These are phyloP conservation scores for Branchellion lobata DNA, from an alignment of 2,888 invertebrate genomes.

Conservation along the genomic window DNA sequence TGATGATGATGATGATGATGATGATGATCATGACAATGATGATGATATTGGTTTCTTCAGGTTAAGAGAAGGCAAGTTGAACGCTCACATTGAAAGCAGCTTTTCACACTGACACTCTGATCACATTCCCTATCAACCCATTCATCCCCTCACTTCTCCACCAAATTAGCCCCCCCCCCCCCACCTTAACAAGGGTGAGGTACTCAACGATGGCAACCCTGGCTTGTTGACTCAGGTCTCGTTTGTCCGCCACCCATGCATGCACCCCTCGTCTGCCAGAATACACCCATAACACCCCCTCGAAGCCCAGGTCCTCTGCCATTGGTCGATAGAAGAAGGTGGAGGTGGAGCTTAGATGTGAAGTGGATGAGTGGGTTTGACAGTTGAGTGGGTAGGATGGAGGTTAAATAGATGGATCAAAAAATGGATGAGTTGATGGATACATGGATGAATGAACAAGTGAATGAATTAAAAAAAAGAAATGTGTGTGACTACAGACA, in stretches of 20 bases:
- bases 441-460: too few species aligned
- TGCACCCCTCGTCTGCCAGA: slow-evolving; percentile 97
- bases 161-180: not conserved
- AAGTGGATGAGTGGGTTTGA: not conserved
- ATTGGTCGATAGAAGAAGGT: slow-evolving; percentile 44
- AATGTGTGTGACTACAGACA: too few species aligned
- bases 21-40: too few species aligned
- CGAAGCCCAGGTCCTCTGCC: slow-evolving; percentile 90
- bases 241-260: slow-evolving; percentile 94
- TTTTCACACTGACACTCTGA: too few species aligned
- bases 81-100: too few species aligned
- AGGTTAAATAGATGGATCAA: too few species aligned
- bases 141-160: slow-evolving; percentile 1
- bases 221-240: slow-evolving; percentile 71
- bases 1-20: not conserved
- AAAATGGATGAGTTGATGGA: too few species aligned
- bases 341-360: not conserved
- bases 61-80: too few species aligned
- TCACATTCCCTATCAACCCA: too few species aligned
- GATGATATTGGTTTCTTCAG: too few species aligned
- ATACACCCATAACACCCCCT: slow-evolving; percentile 92
- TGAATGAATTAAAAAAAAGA: too few species aligned
- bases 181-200: slow-evolving; percentile 68
- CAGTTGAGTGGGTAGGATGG: not conserved
- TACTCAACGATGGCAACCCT: slow-evolving; percentile 86